Evolutionary conservation across 2,888 invertebrate species (phyloP).

Genomic region (Parthenolecanium corni): DNA sequence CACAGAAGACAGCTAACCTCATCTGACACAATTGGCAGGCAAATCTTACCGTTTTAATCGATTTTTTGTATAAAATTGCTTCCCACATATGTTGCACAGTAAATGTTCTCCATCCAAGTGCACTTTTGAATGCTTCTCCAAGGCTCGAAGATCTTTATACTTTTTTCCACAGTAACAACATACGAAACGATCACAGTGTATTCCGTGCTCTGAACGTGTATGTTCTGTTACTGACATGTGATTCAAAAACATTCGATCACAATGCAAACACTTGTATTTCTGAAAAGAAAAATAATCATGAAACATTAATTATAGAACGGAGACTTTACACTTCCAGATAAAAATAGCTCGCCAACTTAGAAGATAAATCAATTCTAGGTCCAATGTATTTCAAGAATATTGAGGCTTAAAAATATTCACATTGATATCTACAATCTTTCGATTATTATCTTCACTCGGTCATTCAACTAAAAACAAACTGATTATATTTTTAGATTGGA

Average conservation of each 20-base stretch:
- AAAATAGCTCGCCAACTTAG: too few relatives aligned
- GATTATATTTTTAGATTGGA: too few relatives aligned
- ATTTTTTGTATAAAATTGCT: constrained; percentile 59
- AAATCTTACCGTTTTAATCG: constrained; percentile 39
- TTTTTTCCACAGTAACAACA: constrained; percentile 55
- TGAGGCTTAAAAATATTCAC: too few relatives aligned
- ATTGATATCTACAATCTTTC: too few relatives aligned
- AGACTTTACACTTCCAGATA: too few relatives aligned
- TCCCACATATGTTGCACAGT: constrained; percentile 55
- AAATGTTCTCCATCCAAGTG: constrained; percentile 50
- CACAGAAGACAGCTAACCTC: too few relatives aligned
- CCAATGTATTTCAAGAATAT: too few relatives aligned
- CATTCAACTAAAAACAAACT: too few relatives aligned
- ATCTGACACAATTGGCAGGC: too few relatives aligned
- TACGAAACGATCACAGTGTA: constrained; percentile 50
- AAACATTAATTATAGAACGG: too few relatives aligned
- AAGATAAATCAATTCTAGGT: too few relatives aligned
- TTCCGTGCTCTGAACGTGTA: constrained; percentile 50
- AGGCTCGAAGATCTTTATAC: constrained; percentile 54
- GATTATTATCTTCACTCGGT: too few relatives aligned
- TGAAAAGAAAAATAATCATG: constrained; percentile 27
- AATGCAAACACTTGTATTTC: constrained; percentile 45
- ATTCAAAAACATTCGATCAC: constrained; percentile 47
- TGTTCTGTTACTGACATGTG: constrained; percentile 43
- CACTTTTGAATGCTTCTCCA: constrained; percentile 57